Evolutionary conservation across 92 coral and sea anemone species (phyloP).

Genomic region (Palythoa grandiflora): DNA sequence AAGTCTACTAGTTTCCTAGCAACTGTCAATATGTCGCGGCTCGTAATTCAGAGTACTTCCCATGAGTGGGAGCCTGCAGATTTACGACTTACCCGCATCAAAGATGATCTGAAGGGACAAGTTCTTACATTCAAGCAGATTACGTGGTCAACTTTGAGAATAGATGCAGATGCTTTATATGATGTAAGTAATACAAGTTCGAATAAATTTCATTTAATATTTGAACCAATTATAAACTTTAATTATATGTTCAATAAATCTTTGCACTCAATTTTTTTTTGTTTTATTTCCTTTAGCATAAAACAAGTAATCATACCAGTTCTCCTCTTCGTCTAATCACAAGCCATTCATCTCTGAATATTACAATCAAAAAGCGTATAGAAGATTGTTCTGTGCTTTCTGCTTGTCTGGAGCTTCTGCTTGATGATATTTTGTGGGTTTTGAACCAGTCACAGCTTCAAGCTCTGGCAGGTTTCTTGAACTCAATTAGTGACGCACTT

Average conservation of each 20-base stretch:
- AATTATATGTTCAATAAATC: too few relatives aligned
- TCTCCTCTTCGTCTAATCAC: conserved; percentile 94
- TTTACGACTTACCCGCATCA: conserved; percentile 87
- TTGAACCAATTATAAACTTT: too few relatives aligned
- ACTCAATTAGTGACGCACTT: conserved; percentile 80
- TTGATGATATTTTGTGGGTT: conserved; percentile 96
- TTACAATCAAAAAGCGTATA: conserved; percentile 90
- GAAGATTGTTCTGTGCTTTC: conserved; percentile 96
- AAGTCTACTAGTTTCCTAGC: conserved; percentile 91
- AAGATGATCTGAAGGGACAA: conserved; percentile 88
- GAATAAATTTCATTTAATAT: too few relatives aligned
- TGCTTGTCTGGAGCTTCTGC: conserved; percentile 86
- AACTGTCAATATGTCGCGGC: conserved; percentile 94
- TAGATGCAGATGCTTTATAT: conserved; percentile 92
- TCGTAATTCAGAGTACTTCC: conserved; percentile 88
- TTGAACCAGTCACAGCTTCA: conserved; percentile 90
- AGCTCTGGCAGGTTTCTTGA: conserved; percentile 80
- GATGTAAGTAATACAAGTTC: conserved; percentile 55
- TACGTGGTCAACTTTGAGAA: conserved; percentile 89
- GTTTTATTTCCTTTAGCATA: conserved; percentile 59
- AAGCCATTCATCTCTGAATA: conserved; percentile 87
- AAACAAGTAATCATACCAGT: conserved; percentile 58
- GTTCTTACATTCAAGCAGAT: conserved; percentile 96
- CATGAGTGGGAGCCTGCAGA: conserved; percentile 93
- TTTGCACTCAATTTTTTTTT: neutral